phyloP scores from a whole-genome alignment of 2,888 invertebrate genomes.

The Lottia scabra region DNA sequence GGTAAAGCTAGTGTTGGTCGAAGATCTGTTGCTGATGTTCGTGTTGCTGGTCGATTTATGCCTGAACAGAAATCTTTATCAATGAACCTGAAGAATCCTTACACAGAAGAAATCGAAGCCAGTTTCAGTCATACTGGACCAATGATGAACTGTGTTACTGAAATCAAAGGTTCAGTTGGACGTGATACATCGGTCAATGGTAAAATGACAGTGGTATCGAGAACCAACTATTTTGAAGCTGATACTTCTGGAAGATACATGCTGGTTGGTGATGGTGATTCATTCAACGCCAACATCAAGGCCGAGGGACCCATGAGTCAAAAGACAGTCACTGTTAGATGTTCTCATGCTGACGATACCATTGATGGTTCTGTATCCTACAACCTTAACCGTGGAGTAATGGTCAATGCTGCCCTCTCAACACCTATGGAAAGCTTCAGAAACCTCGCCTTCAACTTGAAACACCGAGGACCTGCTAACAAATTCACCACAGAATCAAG shows the following conservation, averaged over 20 bases:
- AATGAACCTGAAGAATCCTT: conserved; percentile 29
- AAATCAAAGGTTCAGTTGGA: conserved; percentile 21
- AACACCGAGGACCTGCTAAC: conserved; percentile 22
- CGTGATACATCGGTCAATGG: background rate
- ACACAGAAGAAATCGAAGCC: conserved; percentile 29
- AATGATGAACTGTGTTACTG: conserved; percentile 22
- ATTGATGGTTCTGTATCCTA: background rate
- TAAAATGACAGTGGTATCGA: background rate
- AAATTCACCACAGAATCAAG: conserved; percentile 22
- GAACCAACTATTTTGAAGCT: background rate
- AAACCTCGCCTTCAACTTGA: conserved; percentile 23
- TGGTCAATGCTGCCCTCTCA: background rate
- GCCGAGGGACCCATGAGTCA: background rate
- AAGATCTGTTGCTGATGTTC: background rate
- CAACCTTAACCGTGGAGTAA: background rate
- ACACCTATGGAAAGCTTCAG: conserved; percentile 20
- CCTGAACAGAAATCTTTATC: background rate
- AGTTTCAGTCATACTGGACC: conserved; percentile 26
- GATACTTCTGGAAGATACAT: background rate
- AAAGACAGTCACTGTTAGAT: background rate
- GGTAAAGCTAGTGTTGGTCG: background rate
- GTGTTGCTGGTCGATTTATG: background rate
- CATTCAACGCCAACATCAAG: background rate
- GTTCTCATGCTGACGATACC: background rate
- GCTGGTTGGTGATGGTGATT: background rate